These are phyloP conservation scores for Pollenia labialis DNA, from an alignment of 2,888 invertebrate genomes.

Conservation along the genomic window DNA sequence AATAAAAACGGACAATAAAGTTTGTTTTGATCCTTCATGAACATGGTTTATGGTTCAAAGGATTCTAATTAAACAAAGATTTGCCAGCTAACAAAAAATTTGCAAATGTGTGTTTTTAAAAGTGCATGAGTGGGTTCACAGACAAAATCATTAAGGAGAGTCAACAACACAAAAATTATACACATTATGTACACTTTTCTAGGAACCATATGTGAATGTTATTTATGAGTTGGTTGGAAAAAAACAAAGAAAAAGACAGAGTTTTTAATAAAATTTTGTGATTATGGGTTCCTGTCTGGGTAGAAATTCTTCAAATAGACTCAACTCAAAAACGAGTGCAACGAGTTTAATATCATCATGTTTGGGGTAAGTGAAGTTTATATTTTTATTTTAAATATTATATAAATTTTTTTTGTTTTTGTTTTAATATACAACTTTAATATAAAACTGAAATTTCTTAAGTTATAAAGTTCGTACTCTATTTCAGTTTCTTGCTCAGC, in stretches of 20 bases:
- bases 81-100: not conserved
- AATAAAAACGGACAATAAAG: not conserved
- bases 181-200: constrained; percentile 15
- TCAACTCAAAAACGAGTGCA: constrained; percentile 42
- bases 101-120: not conserved
- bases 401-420: no score
- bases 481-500: no score
- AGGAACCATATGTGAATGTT: constrained; percentile 8
- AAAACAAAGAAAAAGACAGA: not conserved
- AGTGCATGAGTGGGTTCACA: constrained; percentile 8
- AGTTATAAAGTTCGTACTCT: no score
- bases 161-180: constrained; percentile 9
- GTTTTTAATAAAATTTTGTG: constrained; percentile 29
- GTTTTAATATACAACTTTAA: no score
- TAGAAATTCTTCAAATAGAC: constrained; percentile 57
- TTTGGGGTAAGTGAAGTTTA: constrained; percentile 65
- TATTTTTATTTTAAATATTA: not conserved
- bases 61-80: constrained; percentile 22
- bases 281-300: constrained; percentile 72
- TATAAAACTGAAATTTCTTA: no score
- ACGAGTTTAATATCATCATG: constrained; percentile 64
- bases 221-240: not conserved
- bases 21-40: constrained; percentile 3
- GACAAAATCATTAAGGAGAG: constrained; percentile 36
- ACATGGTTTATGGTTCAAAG: constrained; percentile 37